Percentiles rank a stretch among this genome's conserved stretches.
Evolutionary conservation across 2,888 invertebrate species (phyloP).

Genomic region (Drosophila mulleri): DNA sequence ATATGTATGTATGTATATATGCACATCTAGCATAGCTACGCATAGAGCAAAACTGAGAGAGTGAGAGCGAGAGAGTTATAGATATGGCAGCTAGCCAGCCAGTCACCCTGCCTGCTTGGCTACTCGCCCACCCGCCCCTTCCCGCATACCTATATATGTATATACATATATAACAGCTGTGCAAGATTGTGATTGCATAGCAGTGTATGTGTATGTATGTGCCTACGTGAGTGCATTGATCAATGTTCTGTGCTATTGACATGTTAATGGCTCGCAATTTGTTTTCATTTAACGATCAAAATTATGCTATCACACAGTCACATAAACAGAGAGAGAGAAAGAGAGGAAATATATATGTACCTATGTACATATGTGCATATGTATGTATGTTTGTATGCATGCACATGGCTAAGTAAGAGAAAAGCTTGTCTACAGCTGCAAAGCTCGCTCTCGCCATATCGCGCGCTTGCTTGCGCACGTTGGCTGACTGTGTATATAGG

Average conservation of each 20-base stretch:
- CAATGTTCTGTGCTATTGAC: conserved; percentile 53
- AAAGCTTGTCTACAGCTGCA: conserved; percentile 57
- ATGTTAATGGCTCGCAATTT: conserved; percentile 57
- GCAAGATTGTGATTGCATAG: background rate
- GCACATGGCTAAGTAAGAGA: background rate
- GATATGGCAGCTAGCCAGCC: background rate
- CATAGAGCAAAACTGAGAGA: conserved; percentile 16
- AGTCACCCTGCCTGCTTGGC: background rate
- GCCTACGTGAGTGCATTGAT: conserved; percentile 40
- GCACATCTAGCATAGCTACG: conserved; percentile 38
- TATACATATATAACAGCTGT: conserved; percentile 33
- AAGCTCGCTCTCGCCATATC: conserved; percentile 23
- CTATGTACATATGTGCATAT: background rate
- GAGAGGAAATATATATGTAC: background rate
- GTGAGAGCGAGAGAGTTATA: conserved; percentile 5
- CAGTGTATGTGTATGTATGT: background rate
- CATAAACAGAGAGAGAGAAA: background rate
- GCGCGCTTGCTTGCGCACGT: conserved; percentile 27
- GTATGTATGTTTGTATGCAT: conserved; percentile 7
- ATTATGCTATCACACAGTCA: conserved; percentile 25
- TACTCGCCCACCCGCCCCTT: background rate
- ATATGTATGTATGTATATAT: background rate
- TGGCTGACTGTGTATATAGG: conserved; percentile 3
- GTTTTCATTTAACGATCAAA: conserved; percentile 53
- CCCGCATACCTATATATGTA: background rate